Evolutionary conservation across 2,797 vertebrate species (phyloP).

Genomic region (Strix occidentalis): DNA sequence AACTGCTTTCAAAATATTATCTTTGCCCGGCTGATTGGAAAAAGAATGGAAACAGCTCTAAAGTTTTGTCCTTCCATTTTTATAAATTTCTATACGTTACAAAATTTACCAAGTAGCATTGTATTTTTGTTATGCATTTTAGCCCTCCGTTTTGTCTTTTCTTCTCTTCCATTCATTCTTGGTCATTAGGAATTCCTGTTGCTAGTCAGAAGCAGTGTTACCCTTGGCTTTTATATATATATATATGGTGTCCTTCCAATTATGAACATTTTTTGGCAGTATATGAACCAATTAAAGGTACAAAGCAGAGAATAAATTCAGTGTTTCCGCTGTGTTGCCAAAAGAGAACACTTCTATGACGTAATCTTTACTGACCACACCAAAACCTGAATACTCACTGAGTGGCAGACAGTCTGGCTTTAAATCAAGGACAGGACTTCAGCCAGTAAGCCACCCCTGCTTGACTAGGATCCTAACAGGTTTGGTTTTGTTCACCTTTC

Average conservation of each 20-base stretch:
- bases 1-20: background rate
- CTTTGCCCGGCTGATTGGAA: background rate
- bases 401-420: background rate
- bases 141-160: background rate
- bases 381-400: background rate
- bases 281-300: background rate
- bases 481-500: background rate
- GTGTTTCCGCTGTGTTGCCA: background rate
- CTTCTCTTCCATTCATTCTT: background rate
- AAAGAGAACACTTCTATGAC: background rate
- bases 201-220: background rate
- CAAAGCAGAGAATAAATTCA: background rate
- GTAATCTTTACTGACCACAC: background rate
- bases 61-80: background rate
- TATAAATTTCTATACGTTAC: background rate
- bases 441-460: background rate
- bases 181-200: background rate
- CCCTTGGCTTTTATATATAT: background rate
- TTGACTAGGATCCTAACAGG: background rate
- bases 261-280: background rate
- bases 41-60: background rate
- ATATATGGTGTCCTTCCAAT: background rate
- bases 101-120: background rate
- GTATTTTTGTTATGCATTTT: background rate
- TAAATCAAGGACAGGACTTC: background rate